Percentiles rank a stretch among this genome's conserved stretches.
phyloP scores from a whole-genome alignment of 2,113 vertebrate genomes.

The Circaetus cinerascens region DNA sequence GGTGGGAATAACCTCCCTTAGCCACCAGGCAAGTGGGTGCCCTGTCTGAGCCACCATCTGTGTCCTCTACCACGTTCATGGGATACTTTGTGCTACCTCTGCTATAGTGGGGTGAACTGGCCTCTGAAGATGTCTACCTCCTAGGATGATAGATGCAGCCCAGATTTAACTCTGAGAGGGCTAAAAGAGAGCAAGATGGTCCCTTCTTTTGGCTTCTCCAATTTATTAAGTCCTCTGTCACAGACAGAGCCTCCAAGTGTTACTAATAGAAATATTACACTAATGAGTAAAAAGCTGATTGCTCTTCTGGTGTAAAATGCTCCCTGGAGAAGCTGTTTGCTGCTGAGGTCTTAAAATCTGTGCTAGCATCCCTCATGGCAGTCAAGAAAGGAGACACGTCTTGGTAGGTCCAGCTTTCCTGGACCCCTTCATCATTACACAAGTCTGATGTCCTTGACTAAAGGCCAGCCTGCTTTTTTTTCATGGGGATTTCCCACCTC shows the following conservation, averaged over 20 bases:
- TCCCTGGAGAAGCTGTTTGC: background rate
- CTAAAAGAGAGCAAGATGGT: background rate
- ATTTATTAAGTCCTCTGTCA: background rate
- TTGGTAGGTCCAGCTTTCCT: background rate
- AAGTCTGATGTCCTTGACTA: background rate
- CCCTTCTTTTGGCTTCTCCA: background rate
- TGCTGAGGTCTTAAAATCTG: background rate
- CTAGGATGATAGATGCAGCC: background rate
- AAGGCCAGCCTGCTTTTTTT: background rate
- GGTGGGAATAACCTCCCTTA: background rate
- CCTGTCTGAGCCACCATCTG: background rate
- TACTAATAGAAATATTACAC: background rate
- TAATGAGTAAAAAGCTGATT: background rate
- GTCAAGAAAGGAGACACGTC: background rate
- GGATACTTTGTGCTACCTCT: accelerated
- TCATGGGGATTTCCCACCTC: conserved; percentile 7
- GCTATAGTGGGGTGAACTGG: background rate
- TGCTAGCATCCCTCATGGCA: background rate
- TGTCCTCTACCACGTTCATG: accelerated
- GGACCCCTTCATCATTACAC: background rate
- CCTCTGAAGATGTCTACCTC: background rate
- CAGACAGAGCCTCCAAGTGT: background rate
- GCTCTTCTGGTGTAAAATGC: background rate
- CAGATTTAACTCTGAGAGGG: background rate
- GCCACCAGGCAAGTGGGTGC: background rate